Base-by-base conservation (phyloP, 2,888 invertebrate genomes). In the Lymantria monacha region DNA sequence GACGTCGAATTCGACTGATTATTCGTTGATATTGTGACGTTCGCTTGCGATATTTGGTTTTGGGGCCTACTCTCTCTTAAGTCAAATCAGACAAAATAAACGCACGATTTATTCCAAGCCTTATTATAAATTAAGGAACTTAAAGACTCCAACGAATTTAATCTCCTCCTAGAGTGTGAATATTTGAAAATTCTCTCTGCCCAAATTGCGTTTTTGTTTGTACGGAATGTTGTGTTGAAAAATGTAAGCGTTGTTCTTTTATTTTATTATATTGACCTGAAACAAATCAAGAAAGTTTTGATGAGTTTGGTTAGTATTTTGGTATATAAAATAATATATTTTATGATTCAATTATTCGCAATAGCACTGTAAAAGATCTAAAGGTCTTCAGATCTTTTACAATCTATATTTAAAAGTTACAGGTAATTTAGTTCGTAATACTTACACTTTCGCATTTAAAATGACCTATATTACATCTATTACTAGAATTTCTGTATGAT, bases 51-150 rank as follows among this genome's bases (percentile, higher is more conserved):
- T 7, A 38, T 7, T 38, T 7, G 11, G 38, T 38, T 36, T 11
- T 2, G 7, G 7, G 1, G 11, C 11, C 36, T 36, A 22, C 36
- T 36, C n/a, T n/a, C 36, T 36, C n/a, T n/a, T 11, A 12, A 38
- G 38, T 37, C 40, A 59, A 48, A 44, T 58, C 44, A 41, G 38
- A 55, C 46, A 55, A 61, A 61, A 12, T 41, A 49, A 61, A 45
- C 41, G 46, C 22, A 42, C 38, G 51, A 51, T 50, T 61, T 52
- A 50, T 43, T 48, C 46, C n/a, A 7, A 41, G 51, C 55, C 55
- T 52, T 51, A 57, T 63, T 54, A 62, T 54, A 57, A 62, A 63
- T 63, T 63, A 63, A 63, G 52, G 33, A 59, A 42, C 57, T 60
- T 57, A 57, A 60, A 59, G 52, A 50, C 57, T 48, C 37, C 45